Conservation (phyloP, 2,113 vertebrate species). For the Machaerirhynchus nigripectus region DNA sequence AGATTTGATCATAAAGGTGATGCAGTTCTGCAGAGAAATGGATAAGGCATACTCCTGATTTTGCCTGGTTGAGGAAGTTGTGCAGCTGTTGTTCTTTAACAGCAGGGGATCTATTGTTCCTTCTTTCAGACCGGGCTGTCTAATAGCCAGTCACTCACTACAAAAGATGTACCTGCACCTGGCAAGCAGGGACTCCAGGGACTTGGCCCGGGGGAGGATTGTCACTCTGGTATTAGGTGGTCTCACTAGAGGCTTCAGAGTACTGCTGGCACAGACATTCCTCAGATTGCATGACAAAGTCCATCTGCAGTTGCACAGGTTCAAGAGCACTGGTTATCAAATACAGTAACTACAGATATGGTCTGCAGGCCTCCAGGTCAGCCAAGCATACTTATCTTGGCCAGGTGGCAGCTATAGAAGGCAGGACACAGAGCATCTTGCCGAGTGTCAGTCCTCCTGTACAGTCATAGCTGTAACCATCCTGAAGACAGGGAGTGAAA, state of each 20-base stretch:
- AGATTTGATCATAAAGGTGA: background rate
- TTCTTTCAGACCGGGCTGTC: background rate
- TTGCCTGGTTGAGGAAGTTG: background rate
- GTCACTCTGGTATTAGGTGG: background rate
- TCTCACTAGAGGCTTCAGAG: background rate
- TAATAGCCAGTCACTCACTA: background rate
- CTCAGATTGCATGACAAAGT: background rate
- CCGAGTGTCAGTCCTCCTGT: background rate
- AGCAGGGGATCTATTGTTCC: background rate
- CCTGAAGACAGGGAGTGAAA: background rate
- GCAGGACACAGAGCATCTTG: background rate
- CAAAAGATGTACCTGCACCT: background rate
- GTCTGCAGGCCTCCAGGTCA: background rate
- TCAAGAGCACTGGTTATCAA: background rate
- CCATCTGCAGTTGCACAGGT: background rate
- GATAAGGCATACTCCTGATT: background rate
- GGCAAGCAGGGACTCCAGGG: background rate
- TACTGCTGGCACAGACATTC: background rate
- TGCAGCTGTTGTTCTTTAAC: background rate
- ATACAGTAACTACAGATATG: background rate
- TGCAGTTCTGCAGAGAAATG: background rate
- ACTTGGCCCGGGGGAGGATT: background rate
- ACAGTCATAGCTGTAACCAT: background rate
- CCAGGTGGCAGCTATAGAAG: accelerated
- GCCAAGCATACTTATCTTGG: background rate